These are phyloP conservation scores for Nymphicus hollandicus DNA, from an alignment of 2,113 vertebrate species.

Conservation along the genomic window DNA sequence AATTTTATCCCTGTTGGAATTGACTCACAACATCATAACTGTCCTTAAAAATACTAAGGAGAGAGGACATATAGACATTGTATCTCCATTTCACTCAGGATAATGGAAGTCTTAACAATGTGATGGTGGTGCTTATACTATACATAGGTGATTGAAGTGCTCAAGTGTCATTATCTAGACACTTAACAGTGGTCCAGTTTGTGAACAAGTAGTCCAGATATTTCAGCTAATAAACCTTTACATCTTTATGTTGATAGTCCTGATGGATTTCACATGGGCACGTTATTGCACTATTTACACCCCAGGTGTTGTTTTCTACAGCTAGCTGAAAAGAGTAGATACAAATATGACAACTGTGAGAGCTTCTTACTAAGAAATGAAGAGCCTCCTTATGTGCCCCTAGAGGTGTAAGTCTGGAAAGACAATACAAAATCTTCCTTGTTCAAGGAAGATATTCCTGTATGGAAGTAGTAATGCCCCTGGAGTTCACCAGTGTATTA, in stretches of 20 bases:
- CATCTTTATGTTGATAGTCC: neutral
- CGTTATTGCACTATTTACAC: rapidly evolving
- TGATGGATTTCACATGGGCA: neutral
- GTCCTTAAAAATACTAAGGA: neutral
- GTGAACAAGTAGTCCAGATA: neutral
- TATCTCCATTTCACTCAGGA: neutral
- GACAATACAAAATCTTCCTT: neutral
- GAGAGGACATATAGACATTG: neutral
- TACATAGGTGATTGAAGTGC: neutral
- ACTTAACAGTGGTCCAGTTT: neutral
- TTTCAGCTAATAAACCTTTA: neutral
- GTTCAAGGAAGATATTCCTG: neutral
- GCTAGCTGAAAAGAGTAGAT: neutral
- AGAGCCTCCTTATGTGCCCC: neutral
- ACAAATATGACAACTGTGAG: neutral
- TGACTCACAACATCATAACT: neutral
- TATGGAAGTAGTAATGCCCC: neutral
- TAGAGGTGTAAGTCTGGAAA: neutral
- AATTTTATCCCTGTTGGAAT: neutral
- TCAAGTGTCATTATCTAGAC: neutral
- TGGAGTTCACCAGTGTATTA: neutral
- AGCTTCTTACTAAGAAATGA: neutral
- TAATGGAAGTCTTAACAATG: neutral
- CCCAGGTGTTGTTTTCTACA: neutral
- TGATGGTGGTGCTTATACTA: neutral